Base-by-base conservation (phyloP, 2,113 vertebrate species). In the Mastomys natalensis region DNA sequence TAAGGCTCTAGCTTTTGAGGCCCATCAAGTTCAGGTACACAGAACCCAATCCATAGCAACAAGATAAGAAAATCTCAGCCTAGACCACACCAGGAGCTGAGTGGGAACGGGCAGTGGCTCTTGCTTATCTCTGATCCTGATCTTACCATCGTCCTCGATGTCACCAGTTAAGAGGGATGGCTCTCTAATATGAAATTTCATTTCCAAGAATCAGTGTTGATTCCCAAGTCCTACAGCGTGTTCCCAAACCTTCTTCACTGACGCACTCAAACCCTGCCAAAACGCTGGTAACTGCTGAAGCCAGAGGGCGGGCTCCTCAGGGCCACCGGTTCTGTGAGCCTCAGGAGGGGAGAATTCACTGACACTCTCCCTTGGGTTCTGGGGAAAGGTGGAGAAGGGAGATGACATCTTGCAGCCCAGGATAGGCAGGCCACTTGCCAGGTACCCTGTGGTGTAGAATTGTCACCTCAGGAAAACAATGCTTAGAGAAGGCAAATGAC, bases 61-160 rank as follows among this genome's bases (percentile, higher is more conserved):
- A 64, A n/a, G 7, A 17, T 51, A 48, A 73, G 55, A 53, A 58
- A 74, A 9, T 21, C 48, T 64, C 21, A 2, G 64, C 43, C 17
- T 26, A 1, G 1, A 29, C 12, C 6, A 51, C 22, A 21, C 8
- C 15, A 0, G 45, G 26, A 8, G 37, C 89, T 77, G 5, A 55
- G 86, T 55, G 11, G n/a, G 72, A 6, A 40, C 1, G 24, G 4
- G 17, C 43, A 21, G 4, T 13, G 37, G 66, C 24, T 24, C 17
- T 64, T 85, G 40, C 26, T 45, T 45, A 21, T 43, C 68, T 90
- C 37, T 1, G 31, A 12, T 21, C 40, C 40, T 43, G 48, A 48
- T 40, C 16, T 86, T 22, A 2, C 22, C n/a, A 1, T 2, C 7
- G 12, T 40, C 43, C 7, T 53, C 9, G 1, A 7, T 2, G 31